These are phyloP conservation scores for Pelecanus crispus DNA, from an alignment of 2,113 vertebrate genomes.

Conservation along the genomic window DNA sequence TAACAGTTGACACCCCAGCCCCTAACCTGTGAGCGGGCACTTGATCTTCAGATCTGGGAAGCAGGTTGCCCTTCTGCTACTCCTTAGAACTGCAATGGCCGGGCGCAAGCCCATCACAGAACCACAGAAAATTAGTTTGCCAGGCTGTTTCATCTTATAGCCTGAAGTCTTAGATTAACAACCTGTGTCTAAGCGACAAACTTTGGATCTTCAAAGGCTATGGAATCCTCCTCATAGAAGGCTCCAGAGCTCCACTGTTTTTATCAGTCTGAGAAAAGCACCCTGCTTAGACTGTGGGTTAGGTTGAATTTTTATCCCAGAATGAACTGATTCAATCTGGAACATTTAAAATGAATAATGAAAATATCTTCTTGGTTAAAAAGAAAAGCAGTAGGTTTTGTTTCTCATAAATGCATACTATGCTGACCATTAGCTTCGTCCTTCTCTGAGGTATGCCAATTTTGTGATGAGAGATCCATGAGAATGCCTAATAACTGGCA, in stretches of 20 bases:
- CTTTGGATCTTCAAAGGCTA: not conserved
- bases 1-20: not conserved
- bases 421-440: not conserved
- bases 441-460: not conserved
- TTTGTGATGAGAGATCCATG: not conserved
- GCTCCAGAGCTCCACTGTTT: not conserved
- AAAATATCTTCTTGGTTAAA: not conserved
- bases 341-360: not conserved
- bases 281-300: not conserved
- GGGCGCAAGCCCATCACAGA: not conserved
- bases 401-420: not conserved
- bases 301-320: not conserved
- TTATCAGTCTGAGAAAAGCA: constrained; percentile 5
- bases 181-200: not conserved
- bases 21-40: not conserved
- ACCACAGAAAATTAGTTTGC: not conserved
- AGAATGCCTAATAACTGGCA: not conserved
- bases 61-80: not conserved
- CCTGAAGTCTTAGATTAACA: constrained; percentile 6
- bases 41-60: not conserved
- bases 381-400: not conserved
- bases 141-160: not conserved
- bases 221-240: not conserved
- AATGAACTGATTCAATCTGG: not conserved
- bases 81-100: not conserved